Base-by-base conservation (phyloP, 2,888 invertebrate genomes). In the Gisinianus flammeolus region DNA sequence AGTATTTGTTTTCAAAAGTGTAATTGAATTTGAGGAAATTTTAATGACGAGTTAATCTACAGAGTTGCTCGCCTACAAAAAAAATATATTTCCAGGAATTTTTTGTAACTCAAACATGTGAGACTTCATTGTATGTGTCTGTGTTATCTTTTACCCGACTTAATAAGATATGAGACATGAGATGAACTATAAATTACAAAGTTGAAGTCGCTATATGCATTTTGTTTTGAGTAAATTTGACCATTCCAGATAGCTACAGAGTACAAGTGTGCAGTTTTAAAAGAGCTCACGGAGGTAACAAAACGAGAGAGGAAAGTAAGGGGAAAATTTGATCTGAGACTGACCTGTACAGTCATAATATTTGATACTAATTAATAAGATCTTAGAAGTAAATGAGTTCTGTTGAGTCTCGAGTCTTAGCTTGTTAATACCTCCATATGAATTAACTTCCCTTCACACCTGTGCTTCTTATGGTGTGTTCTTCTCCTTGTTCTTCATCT, bases 301-400 rank as follows among this genome's bases (percentile, higher is more conserved):
- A 26, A 54, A n/a, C 16, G 54, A 54, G 5, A 54, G 16, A 54
- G 16, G 44, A 44, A 44, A 10, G 44, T 10, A 44, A 44, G 44
- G 56, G 67, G 35, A 56, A 68, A 70, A 64, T 2, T 26, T 70
- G 74, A 74, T 64, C 74, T 64, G 74, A 10, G 52, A 52, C 30
- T 74, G 74, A 74, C 74, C 74, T 74, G 52, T 44, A 19, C 44
- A 72, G 76, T 79, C 79, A 79, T 76, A 79, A 79, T 79, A 79
- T 79, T 79, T 79, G 79, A 79, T 79, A 76, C 76, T 76, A 79
- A 79, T 79, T 79, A 79, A 79, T 79, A 78, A 62, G 68, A 70
- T 31, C 78, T 64, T 44, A 62, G 44, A 44, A 64, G 74, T 24
- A 74, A 66, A 64, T 74, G 64, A 74, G 64, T 44, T 74, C 74